Conservation (phyloP, 2,888 invertebrate species). For the Diabrotica balteata region DNA sequence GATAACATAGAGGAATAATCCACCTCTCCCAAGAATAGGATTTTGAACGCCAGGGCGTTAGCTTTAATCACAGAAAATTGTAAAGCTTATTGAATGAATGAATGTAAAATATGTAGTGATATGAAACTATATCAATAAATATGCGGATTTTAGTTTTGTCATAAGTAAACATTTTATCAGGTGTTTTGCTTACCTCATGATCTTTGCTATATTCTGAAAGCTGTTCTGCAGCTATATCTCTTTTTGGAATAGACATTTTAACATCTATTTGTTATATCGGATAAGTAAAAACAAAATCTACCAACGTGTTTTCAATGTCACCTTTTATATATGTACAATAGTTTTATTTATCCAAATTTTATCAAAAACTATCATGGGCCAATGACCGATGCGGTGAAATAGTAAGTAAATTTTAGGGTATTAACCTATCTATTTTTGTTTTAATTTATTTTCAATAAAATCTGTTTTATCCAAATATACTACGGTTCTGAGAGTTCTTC, state of each 20-base stretch:
- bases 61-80: too few species aligned
- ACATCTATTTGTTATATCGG: background rate
- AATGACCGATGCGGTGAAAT: background rate
- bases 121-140: too few species aligned
- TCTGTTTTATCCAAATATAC: background rate
- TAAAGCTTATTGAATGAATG: too few species aligned
- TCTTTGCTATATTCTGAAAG: conserved; percentile 49
- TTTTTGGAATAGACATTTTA: conserved; percentile 35
- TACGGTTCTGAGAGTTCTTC: too few species aligned
- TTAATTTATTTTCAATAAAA: background rate
- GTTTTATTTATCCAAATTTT: conserved; percentile 5
- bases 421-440: background rate
- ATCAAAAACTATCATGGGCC: background rate
- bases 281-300: background rate
- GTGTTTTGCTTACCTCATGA: conserved; percentile 46
- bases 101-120: too few species aligned
- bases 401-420: background rate
- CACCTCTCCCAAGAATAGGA: too few species aligned
- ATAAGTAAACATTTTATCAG: background rate
- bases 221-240: conserved; percentile 52
- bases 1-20: too few species aligned
- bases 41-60: too few species aligned
- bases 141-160: background rate
- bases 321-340: conserved; percentile 3
- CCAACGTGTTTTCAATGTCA: conserved; percentile 8